Evolutionary conservation across 2,113 vertebrate species (phyloP).

Genomic region (Serinus canaria): DNA sequence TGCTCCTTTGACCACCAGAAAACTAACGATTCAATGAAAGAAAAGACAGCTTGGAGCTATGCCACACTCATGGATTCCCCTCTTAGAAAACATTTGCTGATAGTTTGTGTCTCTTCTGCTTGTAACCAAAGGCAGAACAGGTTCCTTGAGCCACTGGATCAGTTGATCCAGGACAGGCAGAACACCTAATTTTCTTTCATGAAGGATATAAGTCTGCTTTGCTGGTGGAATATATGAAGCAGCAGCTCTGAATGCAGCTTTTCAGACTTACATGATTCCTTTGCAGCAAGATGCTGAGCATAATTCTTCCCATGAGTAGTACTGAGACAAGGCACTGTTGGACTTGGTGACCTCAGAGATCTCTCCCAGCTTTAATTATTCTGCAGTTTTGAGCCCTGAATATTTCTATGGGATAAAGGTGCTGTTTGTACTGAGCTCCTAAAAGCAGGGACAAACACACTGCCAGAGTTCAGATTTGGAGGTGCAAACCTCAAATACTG

Average conservation of each 20-base stretch:
- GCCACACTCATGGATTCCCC: not conserved
- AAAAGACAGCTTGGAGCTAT: not conserved
- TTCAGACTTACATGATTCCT: accelerated
- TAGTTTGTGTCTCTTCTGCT: not conserved
- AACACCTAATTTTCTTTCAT: not conserved
- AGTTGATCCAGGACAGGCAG: not conserved
- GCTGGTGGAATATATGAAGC: not conserved
- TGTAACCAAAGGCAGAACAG: not conserved
- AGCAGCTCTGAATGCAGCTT: not conserved
- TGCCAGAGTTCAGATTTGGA: not conserved
- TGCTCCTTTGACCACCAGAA: not conserved
- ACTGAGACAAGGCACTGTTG: not conserved
- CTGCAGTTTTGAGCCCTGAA: not conserved
- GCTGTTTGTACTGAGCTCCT: not conserved
- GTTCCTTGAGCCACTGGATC: not conserved
- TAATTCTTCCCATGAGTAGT: not conserved
- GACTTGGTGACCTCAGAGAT: not conserved
- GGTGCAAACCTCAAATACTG: not conserved
- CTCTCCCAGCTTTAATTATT: not conserved
- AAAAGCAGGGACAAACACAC: not conserved
- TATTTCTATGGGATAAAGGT: not conserved
- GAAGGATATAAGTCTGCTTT: not conserved
- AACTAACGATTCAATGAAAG: accelerated
- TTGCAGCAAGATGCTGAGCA: not conserved
- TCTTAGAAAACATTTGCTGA: not conserved